These are phyloP conservation scores for Caenorhabditis brenneri DNA, from an alignment of 1,140 invertebrate species.

Conservation along the genomic window DNA sequence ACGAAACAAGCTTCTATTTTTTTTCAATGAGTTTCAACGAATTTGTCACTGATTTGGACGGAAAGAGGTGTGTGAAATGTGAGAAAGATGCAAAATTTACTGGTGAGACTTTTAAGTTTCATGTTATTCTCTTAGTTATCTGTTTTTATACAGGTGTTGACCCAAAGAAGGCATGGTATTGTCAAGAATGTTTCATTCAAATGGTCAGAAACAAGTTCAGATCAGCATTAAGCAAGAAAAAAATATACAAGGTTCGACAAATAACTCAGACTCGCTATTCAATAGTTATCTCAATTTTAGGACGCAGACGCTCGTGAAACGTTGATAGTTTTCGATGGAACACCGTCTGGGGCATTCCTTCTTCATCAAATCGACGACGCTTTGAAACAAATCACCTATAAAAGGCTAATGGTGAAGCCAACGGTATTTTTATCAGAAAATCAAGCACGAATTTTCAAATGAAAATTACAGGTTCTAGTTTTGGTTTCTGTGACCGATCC, in stretches of 20 bases:
- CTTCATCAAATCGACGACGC: slow-evolving; percentile 48
- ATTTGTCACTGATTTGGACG: neutral
- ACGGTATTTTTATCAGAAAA: neutral
- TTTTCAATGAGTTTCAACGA: neutral
- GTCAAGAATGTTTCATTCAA: slow-evolving; percentile 51
- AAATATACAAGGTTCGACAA: slow-evolving; percentile 46
- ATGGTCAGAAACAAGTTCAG: slow-evolving; percentile 58
- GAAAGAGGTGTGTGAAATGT: slow-evolving; percentile 53
- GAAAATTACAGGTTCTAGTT: slow-evolving; percentile 6
- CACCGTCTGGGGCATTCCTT: slow-evolving; percentile 7
- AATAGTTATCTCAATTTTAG: neutral
- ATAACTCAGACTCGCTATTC: neutral
- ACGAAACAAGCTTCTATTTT: neutral
- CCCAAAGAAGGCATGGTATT: slow-evolving; percentile 55
- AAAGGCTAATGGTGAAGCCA: slow-evolving; percentile 31
- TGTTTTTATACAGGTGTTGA: slow-evolving; percentile 44
- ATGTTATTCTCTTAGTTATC: neutral
- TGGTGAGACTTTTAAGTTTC: neutral
- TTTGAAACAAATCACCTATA: slow-evolving; percentile 40
- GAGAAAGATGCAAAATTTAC: slow-evolving; percentile 47
- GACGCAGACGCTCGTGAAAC: slow-evolving; percentile 30
- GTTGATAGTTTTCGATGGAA: slow-evolving; percentile 42
- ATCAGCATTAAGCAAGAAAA: slow-evolving; percentile 48
- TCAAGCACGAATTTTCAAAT: no score
- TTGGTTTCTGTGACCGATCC: slow-evolving; percentile 12